Base-by-base conservation (phyloP, 2,888 invertebrate genomes). In the Morinoia aosen region DNA sequence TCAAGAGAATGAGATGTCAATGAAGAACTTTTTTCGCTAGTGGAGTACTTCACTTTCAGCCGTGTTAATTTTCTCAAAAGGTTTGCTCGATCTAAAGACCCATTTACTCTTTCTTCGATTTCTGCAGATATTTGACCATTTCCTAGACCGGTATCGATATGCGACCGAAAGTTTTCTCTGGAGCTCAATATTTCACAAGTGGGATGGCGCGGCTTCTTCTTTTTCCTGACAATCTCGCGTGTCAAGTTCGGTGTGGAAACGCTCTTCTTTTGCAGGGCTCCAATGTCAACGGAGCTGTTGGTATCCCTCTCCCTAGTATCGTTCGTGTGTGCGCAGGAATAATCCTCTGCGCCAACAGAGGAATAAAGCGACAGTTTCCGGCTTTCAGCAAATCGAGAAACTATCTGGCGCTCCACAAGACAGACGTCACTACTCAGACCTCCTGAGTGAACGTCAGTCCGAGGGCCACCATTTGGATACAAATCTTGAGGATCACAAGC, bases 381-480 rank as follows among this genome's bases (percentile, higher is more conserved):
- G 93, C 93, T 93, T 33, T 93, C 93, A 57, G 93, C 93, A 93
- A 93, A 93, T 56, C 93, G n/a, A 16, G 93, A 48, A 57, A 93
- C 57, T 93, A 57, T 57, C 57, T 93, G 90, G 90, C 90, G 19
- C 39, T 90, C 90, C 14, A 40, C 90, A 90, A 90, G 90, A 90
- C 90, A 48, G 90, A 90, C 90, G 90, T 33, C 90, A 40, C 48
- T 93, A 57, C 25, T 48, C 93, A 48, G 48, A 93, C 48, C 12
- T 25, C 33, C 57, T 33, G 93, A 56, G 33, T 93, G 48, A 90
- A 40, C 40, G 40, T 48, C 90, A 90, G 90, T 57, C 48, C 12
- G n/a, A 93, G 93, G 58, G 56, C 57, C 16, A 25, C 25, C 56
- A n/a, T 57, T 56, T 93, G 93, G 93, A 57, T 93, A 93, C 57